Evolutionary conservation across 2,797 vertebrate species (phyloP).

Genomic region (Rhynchotus rufescens): DNA sequence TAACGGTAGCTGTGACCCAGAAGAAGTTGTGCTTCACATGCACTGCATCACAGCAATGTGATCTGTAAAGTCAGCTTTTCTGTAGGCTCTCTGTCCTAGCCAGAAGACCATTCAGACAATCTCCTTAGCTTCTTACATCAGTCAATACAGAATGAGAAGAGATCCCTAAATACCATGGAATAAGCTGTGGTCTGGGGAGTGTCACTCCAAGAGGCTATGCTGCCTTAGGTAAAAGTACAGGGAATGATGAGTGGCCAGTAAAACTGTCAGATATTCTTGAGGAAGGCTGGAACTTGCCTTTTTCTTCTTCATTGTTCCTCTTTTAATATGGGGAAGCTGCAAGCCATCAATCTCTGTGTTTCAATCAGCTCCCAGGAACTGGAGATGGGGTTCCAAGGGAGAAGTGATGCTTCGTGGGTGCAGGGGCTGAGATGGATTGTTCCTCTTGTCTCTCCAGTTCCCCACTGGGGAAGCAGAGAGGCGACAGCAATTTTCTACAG

Average conservation of each 20-base stretch:
- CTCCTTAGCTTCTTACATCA: not conserved
- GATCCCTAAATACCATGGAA: not conserved
- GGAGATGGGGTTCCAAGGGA: not conserved
- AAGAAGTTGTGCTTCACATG: not conserved
- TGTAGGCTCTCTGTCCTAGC: not conserved
- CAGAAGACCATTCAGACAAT: not conserved
- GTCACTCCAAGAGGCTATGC: not conserved
- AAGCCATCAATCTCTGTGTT: not conserved
- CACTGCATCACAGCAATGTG: not conserved
- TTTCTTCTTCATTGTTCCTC: not conserved
- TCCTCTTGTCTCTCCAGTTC: not conserved
- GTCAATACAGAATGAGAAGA: not conserved
- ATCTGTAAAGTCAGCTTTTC: not conserved
- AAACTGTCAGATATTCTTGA: not conserved
- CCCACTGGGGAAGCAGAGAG: not conserved
- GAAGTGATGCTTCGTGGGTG: not conserved
- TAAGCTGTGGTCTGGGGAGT: not conserved
- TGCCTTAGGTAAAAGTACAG: fast-evolving
- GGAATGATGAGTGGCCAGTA: not conserved
- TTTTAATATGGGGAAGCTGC: not conserved
- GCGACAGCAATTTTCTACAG: not conserved
- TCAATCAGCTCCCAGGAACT: not conserved
- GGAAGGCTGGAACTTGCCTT: not conserved
- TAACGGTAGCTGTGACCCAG: not conserved
- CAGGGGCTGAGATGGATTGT: not conserved